Evolutionary conservation across 2,888 invertebrate species (phyloP), one percentile per base, ranked within the genome.

Genomic region (Erebia ligea): DNA sequence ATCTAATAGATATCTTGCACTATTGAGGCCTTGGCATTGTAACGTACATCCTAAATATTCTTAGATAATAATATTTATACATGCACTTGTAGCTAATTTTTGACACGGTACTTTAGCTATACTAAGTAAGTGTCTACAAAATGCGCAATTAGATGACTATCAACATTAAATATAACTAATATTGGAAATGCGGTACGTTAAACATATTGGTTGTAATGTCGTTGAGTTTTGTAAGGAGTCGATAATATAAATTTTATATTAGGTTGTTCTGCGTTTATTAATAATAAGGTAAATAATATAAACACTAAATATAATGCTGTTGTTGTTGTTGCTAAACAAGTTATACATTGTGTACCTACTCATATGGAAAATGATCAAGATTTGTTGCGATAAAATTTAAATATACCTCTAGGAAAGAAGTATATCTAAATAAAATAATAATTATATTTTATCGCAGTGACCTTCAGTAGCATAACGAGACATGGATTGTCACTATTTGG

Each of bases 291-390:
- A 67, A 61, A 67, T 80, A 79, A 84, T 86, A 86, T 88, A 84
- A 86, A 87, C 83, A 86, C 85, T 87, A 87, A 88, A 87, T 90
- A 89, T 88, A 91, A 90, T 75, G 92, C 92, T 92, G 92, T 93
- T 93, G 92, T 92, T 92, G 92, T 92, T 93, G 92, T 91, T 93
- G 91, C 92, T 92, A 88, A 84, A 83, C 88, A 84, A 91, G 88
- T 91, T 92, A 90, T 90, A 90, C 86, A 89, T 86, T 88, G 85
- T 90, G 84, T 90, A 90, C 70, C 67, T 77, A 77, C 85, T 81
- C 84, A 80, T 85, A 83, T 80, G 67, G 82, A 82, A 82, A 73
- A 73, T 70, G 74, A 64, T 70, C 61, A 76, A 76, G 78, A 78
- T 81, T 73, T 76, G 78, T 80, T 81, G 77, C 81, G 84, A 79